Evolutionary conservation across 2,888 invertebrate genomes (phyloP).

Genomic region (Hylaea fasciaria): DNA sequence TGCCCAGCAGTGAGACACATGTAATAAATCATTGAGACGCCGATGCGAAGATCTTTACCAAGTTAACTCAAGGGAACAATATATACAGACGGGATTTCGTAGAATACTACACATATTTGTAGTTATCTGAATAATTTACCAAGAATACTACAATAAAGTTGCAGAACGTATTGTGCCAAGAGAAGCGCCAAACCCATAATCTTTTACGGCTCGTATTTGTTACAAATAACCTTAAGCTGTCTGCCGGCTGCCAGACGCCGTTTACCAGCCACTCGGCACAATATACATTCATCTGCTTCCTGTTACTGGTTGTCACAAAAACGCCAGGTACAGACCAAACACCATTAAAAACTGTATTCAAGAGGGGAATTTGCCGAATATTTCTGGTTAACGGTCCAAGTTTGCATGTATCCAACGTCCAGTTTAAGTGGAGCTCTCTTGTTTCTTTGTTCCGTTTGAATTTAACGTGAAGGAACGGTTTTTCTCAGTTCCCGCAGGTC

Average conservation of each 20-base stretch:
- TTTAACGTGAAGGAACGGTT: constrained; percentile 12
- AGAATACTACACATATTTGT: neutral
- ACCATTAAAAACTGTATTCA: constrained; percentile 49
- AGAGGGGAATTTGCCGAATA: constrained; percentile 47
- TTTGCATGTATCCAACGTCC: constrained; percentile 34
- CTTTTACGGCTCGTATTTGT: constrained; percentile 45
- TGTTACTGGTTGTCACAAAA: constrained; percentile 57
- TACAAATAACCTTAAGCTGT: constrained; percentile 48
- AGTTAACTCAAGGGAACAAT: too few species aligned
- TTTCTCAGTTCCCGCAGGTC: constrained; percentile 15
- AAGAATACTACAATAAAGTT: constrained; percentile 13
- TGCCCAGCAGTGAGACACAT: too few species aligned
- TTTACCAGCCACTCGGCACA: constrained; percentile 43
- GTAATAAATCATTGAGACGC: too few species aligned
- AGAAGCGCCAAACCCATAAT: constrained; percentile 37
- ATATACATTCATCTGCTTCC: constrained; percentile 57
- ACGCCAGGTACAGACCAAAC: constrained; percentile 57
- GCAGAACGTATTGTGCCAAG: constrained; percentile 27
- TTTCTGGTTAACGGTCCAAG: constrained; percentile 53
- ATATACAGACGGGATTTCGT: too few species aligned
- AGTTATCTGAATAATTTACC: neutral
- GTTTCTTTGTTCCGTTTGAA: constrained; percentile 27
- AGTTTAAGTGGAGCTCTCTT: constrained; percentile 33
- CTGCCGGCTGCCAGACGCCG: constrained; percentile 48
- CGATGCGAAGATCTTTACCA: too few species aligned